These are phyloP conservation scores for Pteropus rufus DNA, from an alignment of 2,797 vertebrate genomes.

Conservation along the genomic window DNA sequence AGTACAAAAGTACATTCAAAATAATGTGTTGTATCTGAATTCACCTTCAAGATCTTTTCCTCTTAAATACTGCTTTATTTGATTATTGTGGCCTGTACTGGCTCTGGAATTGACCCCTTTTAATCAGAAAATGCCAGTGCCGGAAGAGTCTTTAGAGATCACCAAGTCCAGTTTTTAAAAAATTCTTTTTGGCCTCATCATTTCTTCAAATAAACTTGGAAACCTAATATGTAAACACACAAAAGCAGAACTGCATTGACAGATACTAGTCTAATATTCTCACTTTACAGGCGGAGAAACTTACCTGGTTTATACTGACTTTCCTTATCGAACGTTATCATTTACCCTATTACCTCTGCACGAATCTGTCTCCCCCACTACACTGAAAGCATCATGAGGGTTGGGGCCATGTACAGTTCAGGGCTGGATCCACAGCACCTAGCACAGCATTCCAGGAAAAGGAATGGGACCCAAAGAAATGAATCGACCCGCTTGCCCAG, in stretches of 20 bases:
- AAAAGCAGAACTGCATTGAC: background rate
- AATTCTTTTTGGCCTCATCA: background rate
- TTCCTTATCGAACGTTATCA: background rate
- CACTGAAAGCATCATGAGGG: background rate
- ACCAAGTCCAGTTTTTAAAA: background rate
- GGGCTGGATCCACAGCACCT: background rate
- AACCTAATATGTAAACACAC: background rate
- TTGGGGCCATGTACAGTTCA: background rate
- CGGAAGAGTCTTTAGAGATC: background rate
- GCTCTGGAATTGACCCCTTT: background rate
- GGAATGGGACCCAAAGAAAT: background rate
- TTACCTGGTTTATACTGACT: background rate
- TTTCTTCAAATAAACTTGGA: slow-evolving; percentile 13
- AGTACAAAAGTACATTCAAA: slow-evolving; percentile 5
- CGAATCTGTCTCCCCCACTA: background rate
- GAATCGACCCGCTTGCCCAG: background rate
- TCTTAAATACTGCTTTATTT: background rate
- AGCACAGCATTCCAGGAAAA: background rate
- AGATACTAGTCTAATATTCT: background rate
- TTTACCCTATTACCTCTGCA: background rate
- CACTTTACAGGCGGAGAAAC: background rate
- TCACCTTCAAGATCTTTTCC: background rate
- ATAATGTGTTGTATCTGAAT: background rate
- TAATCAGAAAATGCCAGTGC: background rate
- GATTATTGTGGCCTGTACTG: background rate